Evolutionary conservation across 2,888 invertebrate genomes (phyloP), one percentile per base, ranked within the genome.

Genomic region (Andrena minutula): DNA sequence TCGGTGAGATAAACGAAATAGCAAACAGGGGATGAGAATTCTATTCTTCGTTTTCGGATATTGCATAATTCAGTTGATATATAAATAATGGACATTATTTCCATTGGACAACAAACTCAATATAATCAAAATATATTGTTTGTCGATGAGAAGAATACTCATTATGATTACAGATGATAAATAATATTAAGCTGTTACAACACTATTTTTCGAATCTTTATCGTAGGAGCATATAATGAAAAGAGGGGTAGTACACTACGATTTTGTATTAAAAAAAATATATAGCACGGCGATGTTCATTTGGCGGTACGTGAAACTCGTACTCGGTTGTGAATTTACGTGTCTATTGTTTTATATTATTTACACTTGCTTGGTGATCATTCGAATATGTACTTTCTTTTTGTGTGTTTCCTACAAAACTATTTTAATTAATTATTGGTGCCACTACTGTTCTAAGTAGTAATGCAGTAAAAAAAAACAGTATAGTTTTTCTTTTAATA

Each of bases 161-260:
- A 77, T 72, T 77, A 72, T 20, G 35, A 76, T 65, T 65, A 56
- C 23, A 65, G 53, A 79, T 60, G 63, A 69, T 61, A 61, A 77
- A 80, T 80, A 77, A 80, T 68, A 63, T 77, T 80, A 80, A 80
- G 80, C 78, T 77, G 78, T 80, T 80, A 56, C 61, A 66, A 80
- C 66, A 80, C 80, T 80, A 80, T 80, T 80, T 80, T 80, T 80
- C 78, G 80, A 80, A 80, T 80, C 78, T 80, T 80, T 80, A 80
- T 77, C 68, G 56, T 72, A 80, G 63, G 28, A 26, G 79, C 72
- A 77, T 78, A 69, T 77, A 72, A 51, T 3, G 63, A 72, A 49
- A 64, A 20, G 32, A 63, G 30, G 28, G 47, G 2, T 77, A 72
- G 77, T 20, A 71, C 77, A 78, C 53, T 28, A 63, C 63, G 66